Base-by-base conservation (phyloP, 2,113 vertebrate genomes). In the Aspiorhynchus laticeps region DNA sequence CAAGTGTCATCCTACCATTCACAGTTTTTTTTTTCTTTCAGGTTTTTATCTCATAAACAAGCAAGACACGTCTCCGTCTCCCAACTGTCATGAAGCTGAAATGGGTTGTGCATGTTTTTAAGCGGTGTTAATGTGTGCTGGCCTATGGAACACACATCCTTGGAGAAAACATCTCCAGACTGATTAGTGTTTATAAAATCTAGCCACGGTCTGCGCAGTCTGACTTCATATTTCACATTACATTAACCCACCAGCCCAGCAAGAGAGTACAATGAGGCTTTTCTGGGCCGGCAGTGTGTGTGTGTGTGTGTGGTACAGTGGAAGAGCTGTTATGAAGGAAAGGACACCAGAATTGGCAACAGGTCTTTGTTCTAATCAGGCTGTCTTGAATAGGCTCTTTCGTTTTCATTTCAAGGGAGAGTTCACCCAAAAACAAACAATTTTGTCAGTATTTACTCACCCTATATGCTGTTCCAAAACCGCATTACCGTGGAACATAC, bases 141-240 rank as follows among this genome's bases (percentile, higher is more conserved):
- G 80, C 74, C 73, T 92, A 89, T 89, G 88, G 80, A 87, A 65
- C 82, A 28, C 87, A 78, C 88, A 87, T 88, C 88, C 61, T 69
- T 91, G 92, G 75, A 80, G 74, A 77, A 51, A 83, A 69, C 36
- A 81, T 15, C 74, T 84, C 59, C 24, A 90, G 88, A 91, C 88
- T 87, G 87, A 88, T 75, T 67, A 82, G 84, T 75, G 69, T 85
- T 85, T 77, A 89, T 86, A 90, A 69, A 91, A 76, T 87, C 79
- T 76, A 82, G 86, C 89, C 90, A 85, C 85, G 87, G 90, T 87
- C 86, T 86, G 89, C 69, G 82, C 89, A 88, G 89, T 90, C 91
- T 91, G 84, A 80, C 89, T 91, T 92, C 90, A 92, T 91, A 92
- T 94, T 90, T 93, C 90, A 93, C 93, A 92, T 93, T 93, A 92